Evolutionary conservation across 1,140 invertebrate species (phyloP), one percentile per base, ranked within the genome.

Genomic region (Cydia pomonella): DNA sequence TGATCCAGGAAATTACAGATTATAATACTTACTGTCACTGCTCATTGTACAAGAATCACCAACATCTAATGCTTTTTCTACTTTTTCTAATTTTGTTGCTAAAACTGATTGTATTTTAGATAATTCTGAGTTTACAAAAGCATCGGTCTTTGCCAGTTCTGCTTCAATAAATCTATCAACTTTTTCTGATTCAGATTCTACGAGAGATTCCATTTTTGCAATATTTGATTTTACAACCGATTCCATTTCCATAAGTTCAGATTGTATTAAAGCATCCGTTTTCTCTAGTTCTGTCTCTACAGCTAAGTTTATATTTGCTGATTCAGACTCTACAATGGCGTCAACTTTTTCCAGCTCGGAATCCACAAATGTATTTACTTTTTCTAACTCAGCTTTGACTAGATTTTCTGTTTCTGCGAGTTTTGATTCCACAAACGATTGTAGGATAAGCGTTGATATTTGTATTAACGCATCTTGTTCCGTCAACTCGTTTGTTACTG

Each of bases 381-480:
- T 59, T 21, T 59, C 53, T 10, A 59, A 7, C n/a, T 59, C 53
- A 23, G 18, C 23, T 59, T 59, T 59, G 7, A 59, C 53, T 59
- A 21, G 1, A 21, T 16, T 10, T 10, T 18, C 53, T 59, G 53
- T 21, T 59, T 59, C n/a, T 21, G 53, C 53, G 7, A 59, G 53
- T 21, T 59, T 59, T 21, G 53, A 59, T 59, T 59, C 53, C 6
- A 59, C 53, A 59, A 59, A 59, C 53, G 53, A 21, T 59, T 59
- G 53, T n/a, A 59, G 18, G 16, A 59, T 59, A 9, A 59, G 53
- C 53, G 23, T 23, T 10, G 16, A 18, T 21, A 59, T 0, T 21
- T 59, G n/a, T 59, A 23, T 0, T n/a, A 59, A 23, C 7, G 53
- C 53, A 23, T 59, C 53, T 59, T 59, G 53, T 21, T 59, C 53